These are phyloP conservation scores for Hydrozoanthus gracilis DNA, from an alignment of 92 coral and sea anemone genomes.

Conservation along the genomic window DNA sequence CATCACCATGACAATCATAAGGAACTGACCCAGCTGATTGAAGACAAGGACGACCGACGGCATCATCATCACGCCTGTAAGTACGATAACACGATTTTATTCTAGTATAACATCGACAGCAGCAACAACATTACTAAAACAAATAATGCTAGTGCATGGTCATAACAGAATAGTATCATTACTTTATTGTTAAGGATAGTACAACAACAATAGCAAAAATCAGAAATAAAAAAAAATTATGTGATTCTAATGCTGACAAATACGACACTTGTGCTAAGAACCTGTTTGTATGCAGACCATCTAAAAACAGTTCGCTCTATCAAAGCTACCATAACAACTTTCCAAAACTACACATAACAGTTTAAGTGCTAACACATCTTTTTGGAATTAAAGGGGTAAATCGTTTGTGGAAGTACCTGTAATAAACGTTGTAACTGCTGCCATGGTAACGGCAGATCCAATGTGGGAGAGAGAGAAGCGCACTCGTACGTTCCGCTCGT, in stretches of 20 bases:
- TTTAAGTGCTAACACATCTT: neutral
- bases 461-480: conserved; percentile 86
- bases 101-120: neutral
- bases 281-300: too few relatives aligned
- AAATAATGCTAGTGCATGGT: too few relatives aligned
- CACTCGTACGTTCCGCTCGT: conserved; percentile 69
- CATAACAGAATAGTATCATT: too few relatives aligned
- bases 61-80: conserved; percentile 91
- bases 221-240: too few relatives aligned
- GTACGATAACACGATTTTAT: neutral
- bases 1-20: conserved; percentile 91
- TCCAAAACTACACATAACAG: neutral
- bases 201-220: too few relatives aligned
- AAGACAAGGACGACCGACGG: conserved; percentile 89
- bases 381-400: too few relatives aligned
- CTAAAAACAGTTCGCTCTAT: too few relatives aligned
- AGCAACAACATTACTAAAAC: neutral
- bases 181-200: too few relatives aligned
- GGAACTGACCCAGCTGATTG: conserved; percentile 94
- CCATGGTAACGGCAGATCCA: conserved; percentile 97
- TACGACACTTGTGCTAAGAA: too few relatives aligned
- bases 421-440: conserved; percentile 90
- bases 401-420: conserved; percentile 67
- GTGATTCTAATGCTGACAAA: too few relatives aligned
- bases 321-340: neutral